Evolutionary conservation across 2,888 invertebrate genomes (phyloP).

Genomic region (Lepidonotus clava): DNA sequence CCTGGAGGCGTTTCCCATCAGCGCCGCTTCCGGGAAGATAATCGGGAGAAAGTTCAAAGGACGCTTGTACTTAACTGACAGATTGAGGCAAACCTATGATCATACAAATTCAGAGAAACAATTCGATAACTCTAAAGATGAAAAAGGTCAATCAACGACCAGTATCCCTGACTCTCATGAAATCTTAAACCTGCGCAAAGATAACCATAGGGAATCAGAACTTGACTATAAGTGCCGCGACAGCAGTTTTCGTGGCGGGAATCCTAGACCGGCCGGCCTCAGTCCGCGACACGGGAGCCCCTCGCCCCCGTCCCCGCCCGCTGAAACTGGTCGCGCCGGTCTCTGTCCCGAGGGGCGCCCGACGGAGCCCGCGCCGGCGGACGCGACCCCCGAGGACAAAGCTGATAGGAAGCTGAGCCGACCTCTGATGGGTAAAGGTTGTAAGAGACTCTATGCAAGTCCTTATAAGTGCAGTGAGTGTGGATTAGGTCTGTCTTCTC

Average conservation of each 20-base stretch:
- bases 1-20: conserved; percentile 18
- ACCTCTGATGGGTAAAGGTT: neutral
- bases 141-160: too few species aligned
- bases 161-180: too few species aligned
- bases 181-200: too few species aligned
- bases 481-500: conserved; percentile 18
- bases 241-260: neutral
- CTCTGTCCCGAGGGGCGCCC: neutral
- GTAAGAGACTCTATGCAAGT: conserved; percentile 43
- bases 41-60: neutral
- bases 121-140: too few species aligned
- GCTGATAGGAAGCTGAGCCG: neutral
- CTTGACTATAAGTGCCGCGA: too few species aligned
- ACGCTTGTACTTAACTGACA: conserved; percentile 14
- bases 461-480: conserved; percentile 56
- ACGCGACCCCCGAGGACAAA: too few species aligned
- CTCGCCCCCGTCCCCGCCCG: neutral
- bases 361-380: neutral
- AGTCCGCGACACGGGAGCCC: neutral
- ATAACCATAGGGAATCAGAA: too few species aligned
- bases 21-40: neutral
- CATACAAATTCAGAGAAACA: neutral
- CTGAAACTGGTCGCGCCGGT: neutral
- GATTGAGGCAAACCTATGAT: conserved; percentile 34
- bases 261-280: neutral